Evolutionary conservation across 1,140 invertebrate species (phyloP), one percentile per base, ranked within the genome.

Genomic region (Acromyrmex echinatior): DNA sequence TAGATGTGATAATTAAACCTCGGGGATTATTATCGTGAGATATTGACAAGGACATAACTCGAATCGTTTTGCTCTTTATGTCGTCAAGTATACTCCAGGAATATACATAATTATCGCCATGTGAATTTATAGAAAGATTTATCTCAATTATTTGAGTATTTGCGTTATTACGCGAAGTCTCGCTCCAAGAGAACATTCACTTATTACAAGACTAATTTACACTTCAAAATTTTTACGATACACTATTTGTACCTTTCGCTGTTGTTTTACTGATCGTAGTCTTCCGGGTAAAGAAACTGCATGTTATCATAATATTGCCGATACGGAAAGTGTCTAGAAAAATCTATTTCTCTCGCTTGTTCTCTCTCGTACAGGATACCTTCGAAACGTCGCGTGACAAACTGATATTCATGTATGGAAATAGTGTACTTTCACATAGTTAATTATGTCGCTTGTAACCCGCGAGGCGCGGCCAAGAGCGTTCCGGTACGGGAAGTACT

Each of bases 381-480:
- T 31, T 70, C 49, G 68, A 86, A 86, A 86, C 71, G 60, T 88
- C 70, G 84, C 84, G 87, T 88, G 87, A 86, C 85, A 39, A 73
- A 88, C 71, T 49, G 60, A 87, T 85, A 66, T 58, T 62, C 21
- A 56, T 39, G 65, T 49, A 70, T 87, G 73, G 86, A 77, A 87
- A 88, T 86, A 56, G 65, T 86, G 70, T 79, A 86, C 71, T 86
- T 78, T 86, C 80, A 84, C 80, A 39, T 62, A 53, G 80, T 79
- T 87, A 88, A 86, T 88, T 86, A 79, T 86, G 71, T 68, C 56
- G 71, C 84, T 79, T 58, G 82, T 62, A 86, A 79, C 60, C 45
- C 18, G 58, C 76, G 58, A 73, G 82, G 28, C 62, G 49, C 79
- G 53, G 80, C 56, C 71, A 53, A 49, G 65, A 86, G 45, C 85